A percentile compares a stretch with the other conserved stretches of the same genome.
Evolutionary conservation across 2,888 invertebrate species (phyloP).

Genomic region (Stenichneumon culpator): DNA sequence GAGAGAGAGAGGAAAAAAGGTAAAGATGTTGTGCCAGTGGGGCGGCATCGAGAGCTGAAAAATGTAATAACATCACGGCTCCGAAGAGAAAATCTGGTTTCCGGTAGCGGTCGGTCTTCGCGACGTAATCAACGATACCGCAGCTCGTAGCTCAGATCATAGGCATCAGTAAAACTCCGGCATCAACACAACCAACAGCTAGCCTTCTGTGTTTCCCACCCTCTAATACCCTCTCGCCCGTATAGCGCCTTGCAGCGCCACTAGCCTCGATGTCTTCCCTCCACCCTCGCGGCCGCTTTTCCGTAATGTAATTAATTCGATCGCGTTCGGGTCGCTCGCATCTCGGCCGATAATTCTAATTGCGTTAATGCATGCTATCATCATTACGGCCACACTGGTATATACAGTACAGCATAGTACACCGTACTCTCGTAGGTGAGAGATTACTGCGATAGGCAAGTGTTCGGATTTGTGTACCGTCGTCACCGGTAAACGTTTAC

Average conservation of each 20-base stretch:
- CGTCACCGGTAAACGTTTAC: slow-evolving; percentile 11
- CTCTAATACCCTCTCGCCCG: slow-evolving; percentile 26
- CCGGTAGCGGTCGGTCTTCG: slow-evolving; percentile 39
- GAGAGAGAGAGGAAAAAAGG: background rate
- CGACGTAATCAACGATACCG: slow-evolving; percentile 50
- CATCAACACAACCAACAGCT: background rate
- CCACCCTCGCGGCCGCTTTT: slow-evolving; percentile 54
- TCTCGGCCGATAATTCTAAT: slow-evolving; percentile 70
- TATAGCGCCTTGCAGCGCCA: slow-evolving; percentile 16
- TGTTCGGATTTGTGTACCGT: slow-evolving; percentile 22
- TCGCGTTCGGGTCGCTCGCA: slow-evolving; percentile 64
- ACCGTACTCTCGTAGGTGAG: slow-evolving; percentile 23
- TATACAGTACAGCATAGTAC: background rate
- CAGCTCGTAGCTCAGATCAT: slow-evolving; percentile 45
- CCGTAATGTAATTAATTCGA: slow-evolving; percentile 71
- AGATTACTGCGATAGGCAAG: slow-evolving; percentile 16
- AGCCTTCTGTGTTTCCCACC: slow-evolving; percentile 1
- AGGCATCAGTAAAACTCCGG: slow-evolving; percentile 33
- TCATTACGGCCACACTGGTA: slow-evolving; percentile 53
- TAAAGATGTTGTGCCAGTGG: background rate
- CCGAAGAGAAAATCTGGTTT: slow-evolving; percentile 45
- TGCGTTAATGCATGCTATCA: slow-evolving; percentile 69
- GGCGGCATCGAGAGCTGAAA: slow-evolving; percentile 25
- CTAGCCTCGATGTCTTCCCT: slow-evolving; percentile 25
- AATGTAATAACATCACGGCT: slow-evolving; percentile 6